Conservation (phyloP, 1,140 invertebrate genomes). For the Ceratosolen solmsi region DNA sequence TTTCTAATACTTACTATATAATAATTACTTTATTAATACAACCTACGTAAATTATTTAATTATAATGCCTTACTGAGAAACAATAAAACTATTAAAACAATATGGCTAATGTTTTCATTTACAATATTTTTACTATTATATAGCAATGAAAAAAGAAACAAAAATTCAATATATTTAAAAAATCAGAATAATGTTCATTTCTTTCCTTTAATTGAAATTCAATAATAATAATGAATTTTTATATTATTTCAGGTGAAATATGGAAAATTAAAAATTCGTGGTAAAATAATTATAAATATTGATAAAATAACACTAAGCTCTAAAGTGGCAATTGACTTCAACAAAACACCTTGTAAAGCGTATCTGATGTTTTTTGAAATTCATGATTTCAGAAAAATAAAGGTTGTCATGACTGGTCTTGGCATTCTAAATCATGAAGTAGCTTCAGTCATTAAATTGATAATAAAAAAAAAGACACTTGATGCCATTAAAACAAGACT, state of each 20-base stretch:
- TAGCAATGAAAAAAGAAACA: too few species aligned
- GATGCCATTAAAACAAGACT: not conserved
- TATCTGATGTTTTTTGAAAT: not conserved
- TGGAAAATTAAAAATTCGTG: slow-evolving; percentile 17
- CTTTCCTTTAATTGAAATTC: too few species aligned
- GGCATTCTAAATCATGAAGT: slow-evolving; percentile 3
- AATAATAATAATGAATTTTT: too few species aligned
- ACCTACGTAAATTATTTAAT: too few species aligned
- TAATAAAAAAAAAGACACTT: not conserved
- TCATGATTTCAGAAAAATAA: not conserved
- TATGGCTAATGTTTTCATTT: too few species aligned
- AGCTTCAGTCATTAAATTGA: not conserved
- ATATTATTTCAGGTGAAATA: slow-evolving; percentile 30
- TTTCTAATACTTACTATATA: too few species aligned
- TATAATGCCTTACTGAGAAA: too few species aligned
- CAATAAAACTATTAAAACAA: too few species aligned
- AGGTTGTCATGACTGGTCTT: slow-evolving; percentile 7
- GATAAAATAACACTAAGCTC: not conserved
- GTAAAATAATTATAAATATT: not conserved
- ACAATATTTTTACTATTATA: too few species aligned
- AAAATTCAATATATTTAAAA: too few species aligned
- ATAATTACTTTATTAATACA: too few species aligned
- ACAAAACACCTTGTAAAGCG: slow-evolving; percentile 21
- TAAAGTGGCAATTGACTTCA: slow-evolving; percentile 12
- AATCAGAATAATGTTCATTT: too few species aligned